Conservation (phyloP, 1,140 invertebrate genomes). For the Panonychus citri region DNA sequence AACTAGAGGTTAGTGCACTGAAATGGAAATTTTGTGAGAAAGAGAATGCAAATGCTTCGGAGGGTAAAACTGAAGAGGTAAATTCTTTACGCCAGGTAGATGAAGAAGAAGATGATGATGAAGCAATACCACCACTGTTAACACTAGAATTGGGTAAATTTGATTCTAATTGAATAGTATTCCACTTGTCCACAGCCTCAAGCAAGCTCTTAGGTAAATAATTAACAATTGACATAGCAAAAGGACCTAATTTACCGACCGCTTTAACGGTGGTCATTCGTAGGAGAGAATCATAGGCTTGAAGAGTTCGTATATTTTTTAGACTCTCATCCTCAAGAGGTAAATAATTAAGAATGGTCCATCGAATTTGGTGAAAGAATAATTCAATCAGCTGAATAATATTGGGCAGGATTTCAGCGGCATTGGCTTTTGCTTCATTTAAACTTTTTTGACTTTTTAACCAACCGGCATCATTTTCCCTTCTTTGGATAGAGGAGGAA, state of each 20-base stretch:
- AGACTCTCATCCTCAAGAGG: background rate
- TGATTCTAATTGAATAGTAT: conserved; percentile 48
- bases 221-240: conserved; percentile 30
- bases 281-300: conserved; percentile 29
- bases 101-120: too few species aligned
- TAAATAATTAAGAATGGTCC: conserved; percentile 11
- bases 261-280: conserved; percentile 31
- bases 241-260: conserved; percentile 25
- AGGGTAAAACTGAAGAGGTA: conserved; percentile 15
- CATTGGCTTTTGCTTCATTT: conserved; percentile 19
- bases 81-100: conserved; percentile 25
- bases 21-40: conserved; percentile 24
- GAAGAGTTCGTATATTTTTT: conserved; percentile 15
- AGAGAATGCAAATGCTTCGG: conserved; percentile 23
- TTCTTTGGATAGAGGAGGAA: background rate
- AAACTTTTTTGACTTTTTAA: conserved; percentile 14
- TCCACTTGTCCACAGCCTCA: conserved; percentile 39
- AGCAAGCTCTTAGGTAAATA: conserved; percentile 32
- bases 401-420: conserved; percentile 35
- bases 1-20: conserved; percentile 28
- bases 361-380: conserved; percentile 26
- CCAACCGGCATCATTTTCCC: conserved; percentile 16
- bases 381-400: conserved; percentile 34
- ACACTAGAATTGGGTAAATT: conserved; percentile 23
- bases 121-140: too few species aligned